Evolutionary conservation across 2,888 invertebrate species (phyloP).

Genomic region (Yponomeuta evonymella): DNA sequence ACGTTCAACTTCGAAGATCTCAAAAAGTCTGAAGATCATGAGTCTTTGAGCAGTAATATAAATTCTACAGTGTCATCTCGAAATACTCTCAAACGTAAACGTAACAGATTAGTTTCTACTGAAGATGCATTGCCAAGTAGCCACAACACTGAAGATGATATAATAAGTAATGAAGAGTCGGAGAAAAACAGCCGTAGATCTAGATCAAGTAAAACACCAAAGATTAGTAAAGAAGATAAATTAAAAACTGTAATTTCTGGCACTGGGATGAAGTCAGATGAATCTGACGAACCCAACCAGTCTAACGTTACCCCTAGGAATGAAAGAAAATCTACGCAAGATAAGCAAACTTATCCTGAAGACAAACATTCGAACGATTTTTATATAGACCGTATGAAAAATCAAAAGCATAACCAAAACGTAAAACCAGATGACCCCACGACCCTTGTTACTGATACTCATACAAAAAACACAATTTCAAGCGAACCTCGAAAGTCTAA

Average conservation of each 20-base stretch:
- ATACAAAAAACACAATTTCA: no score
- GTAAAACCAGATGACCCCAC: no score
- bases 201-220: neutral
- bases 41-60: neutral
- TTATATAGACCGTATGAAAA: no score
- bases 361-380: no score
- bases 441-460: no score
- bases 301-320: neutral
- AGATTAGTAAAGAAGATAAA: neutral
- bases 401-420: no score
- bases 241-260: neutral
- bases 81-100: neutral
- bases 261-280: neutral
- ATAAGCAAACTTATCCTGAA: no score
- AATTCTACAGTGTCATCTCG: no score
- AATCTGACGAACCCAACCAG: neutral
- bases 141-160: neutral
- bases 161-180: neutral
- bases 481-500: no score
- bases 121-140: neutral
- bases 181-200: neutral
- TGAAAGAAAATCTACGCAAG: neutral
- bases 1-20: neutral
- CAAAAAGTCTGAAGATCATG: neutral
- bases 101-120: neutral